phyloP scores from a whole-genome alignment of 2,113 vertebrate genomes.

The Otolemur garnettii region DNA sequence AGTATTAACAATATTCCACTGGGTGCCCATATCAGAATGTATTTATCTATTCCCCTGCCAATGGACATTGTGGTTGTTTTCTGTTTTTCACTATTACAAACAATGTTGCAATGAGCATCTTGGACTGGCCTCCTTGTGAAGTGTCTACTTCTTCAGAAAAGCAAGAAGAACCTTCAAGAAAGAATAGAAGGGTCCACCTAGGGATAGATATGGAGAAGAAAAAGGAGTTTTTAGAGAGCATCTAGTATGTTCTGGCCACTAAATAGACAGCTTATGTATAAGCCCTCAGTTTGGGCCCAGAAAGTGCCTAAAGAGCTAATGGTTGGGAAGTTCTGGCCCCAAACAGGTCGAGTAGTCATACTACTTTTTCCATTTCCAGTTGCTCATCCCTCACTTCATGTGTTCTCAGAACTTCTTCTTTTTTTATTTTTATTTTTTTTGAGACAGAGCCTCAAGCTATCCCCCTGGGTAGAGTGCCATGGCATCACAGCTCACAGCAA shows the following conservation, averaged over 20 bases:
- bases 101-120: not conserved
- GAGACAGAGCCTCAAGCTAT: too few species aligned
- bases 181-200: not conserved
- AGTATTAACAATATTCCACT: not conserved
- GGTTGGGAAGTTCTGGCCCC: not conserved
- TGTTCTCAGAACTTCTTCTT: too few species aligned
- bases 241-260: too few species aligned
- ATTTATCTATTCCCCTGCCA: not conserved
- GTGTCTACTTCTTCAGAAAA: not conserved
- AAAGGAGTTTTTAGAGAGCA: not conserved
- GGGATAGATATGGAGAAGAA: not conserved
- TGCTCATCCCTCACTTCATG: not conserved
- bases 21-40: not conserved
- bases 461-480: too few species aligned
- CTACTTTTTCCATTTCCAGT: not conserved
- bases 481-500: too few species aligned
- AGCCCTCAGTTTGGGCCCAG: not conserved
- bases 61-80: not conserved
- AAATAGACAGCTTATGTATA: not conserved
- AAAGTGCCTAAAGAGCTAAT: not conserved
- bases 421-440: too few species aligned
- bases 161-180: not conserved
- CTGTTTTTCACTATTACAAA: not conserved
- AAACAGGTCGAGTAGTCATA: not conserved
- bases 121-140: not conserved